Percentiles rank a stretch among this genome's conserved stretches.
Evolutionary conservation across 2,888 invertebrate species (phyloP).

Genomic region (Macropis europaea): DNA sequence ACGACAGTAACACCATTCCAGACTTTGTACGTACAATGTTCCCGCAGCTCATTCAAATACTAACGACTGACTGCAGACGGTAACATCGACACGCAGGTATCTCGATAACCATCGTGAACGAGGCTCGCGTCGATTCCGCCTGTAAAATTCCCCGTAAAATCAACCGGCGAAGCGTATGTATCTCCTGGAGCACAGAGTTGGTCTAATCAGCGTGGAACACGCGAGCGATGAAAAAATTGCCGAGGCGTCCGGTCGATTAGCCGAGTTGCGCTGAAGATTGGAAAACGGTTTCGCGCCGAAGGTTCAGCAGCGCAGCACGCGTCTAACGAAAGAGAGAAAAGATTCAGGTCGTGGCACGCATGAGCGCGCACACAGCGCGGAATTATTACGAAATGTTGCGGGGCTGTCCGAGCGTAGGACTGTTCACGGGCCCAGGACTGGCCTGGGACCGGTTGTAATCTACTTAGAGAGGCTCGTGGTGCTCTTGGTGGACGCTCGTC

Average conservation of each 20-base stretch:
- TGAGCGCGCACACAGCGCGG: constrained; percentile 74
- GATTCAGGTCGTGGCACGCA: constrained; percentile 78
- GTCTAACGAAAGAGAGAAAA: constrained; percentile 68
- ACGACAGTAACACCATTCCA: too few relatives aligned
- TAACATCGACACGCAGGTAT: too few relatives aligned
- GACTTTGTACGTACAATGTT: too few relatives aligned
- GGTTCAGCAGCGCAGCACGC: constrained; percentile 49
- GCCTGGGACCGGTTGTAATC: constrained; percentile 56
- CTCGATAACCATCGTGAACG: too few relatives aligned
- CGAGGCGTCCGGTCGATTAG: neutral
- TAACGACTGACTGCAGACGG: too few relatives aligned
- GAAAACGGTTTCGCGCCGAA: constrained; percentile 42
- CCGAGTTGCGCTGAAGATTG: constrained; percentile 25
- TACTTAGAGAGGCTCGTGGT: constrained; percentile 50
- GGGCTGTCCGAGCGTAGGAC: constrained; percentile 64
- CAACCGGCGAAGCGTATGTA: too few relatives aligned
- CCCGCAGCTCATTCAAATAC: too few relatives aligned
- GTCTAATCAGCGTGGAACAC: constrained; percentile 17
- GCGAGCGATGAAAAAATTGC: constrained; percentile 14
- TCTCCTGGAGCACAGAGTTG: too few relatives aligned
- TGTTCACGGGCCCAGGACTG: constrained; percentile 16
- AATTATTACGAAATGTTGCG: constrained; percentile 76
- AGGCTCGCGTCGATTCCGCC: too few relatives aligned
- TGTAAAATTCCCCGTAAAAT: too few relatives aligned
- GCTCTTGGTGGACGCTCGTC: constrained; percentile 39